Base-by-base conservation (phyloP, 2,797 vertebrate species). In the Setipinna tenuifilis region DNA sequence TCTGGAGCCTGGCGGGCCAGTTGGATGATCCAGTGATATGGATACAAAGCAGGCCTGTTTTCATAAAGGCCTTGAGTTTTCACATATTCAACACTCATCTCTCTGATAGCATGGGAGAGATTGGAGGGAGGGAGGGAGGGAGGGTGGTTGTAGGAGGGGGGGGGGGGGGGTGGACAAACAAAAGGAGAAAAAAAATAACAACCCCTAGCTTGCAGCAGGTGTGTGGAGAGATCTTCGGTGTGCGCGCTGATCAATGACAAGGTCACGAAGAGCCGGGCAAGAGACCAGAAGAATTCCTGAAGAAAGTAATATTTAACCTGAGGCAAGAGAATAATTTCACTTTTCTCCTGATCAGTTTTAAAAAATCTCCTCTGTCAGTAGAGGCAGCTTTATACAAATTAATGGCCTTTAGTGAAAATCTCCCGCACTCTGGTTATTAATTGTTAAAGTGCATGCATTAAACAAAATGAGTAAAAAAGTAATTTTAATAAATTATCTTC, bases 371-470 rank as follows among this genome's bases (percentile, higher is more conserved):
- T 87, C 93, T 95, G 95, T 96, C 95, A 95, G 92, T 89, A 92
- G 91, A 84, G 88, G 94, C 94, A 95, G 95, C 95, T 96, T 96
- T 95, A 96, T 95, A 96, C 95, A 96, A 96, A 96, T 96, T 94
- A 96, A 96, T 96, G 95, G 95, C 94, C 95, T 95, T 96, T 95
- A 95, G 94, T 95, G 92, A 95, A 95, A 94, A 95, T 95, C 94
- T 95, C 93, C 93, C 90, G 93, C 91, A 87, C 94, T 93, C 92
- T 93, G 94, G 94, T 96, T 96, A 96, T 96, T 96, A 96, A 96
- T 96, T 96, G 96, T 95, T 95, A 95, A 96, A 96, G 94, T 95
- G 95, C 95, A 96, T 96, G 96, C 93, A 96, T 96, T 95, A 96
- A 96, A 96, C 94, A 96, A 95, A 96, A 96, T 95, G 95, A 95